Base-by-base conservation (phyloP, 2,888 invertebrate genomes). In the Mantis religiosa region DNA sequence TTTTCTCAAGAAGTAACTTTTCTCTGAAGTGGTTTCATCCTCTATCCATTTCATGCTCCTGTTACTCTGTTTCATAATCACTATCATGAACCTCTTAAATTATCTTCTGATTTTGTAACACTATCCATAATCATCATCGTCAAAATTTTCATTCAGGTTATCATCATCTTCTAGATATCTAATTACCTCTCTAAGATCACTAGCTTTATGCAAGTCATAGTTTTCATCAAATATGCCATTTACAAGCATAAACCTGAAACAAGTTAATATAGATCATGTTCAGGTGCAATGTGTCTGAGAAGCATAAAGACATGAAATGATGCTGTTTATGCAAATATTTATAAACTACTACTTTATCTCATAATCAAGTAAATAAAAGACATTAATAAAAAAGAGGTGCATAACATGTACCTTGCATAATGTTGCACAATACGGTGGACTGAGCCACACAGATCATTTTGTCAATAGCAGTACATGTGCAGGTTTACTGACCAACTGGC, bases 1-100 rank as follows among this genome's bases (percentile, higher is more conserved):
- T 86, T 89, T 90, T 71, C 90, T 90, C 71, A 87, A 71, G 81
- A 87, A 89, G 84, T 83, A 71, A 27, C 82, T 85, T n/a, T 83
- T 89, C 27, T 89, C 89, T 81, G 54, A 54, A 54, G 15, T 54
- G 9, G 47, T 14, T 47, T 90, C 85, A 85, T 89, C 87, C 9
- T 84, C 89, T 89, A 71, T 87, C 89, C 28, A 34, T 86, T 82
- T 83, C 30, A 54, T 86, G 86, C 1, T 54, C 20, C 82, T 90
- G 85, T 83, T 89, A 81, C 47, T 88, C 89, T 25, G 88, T 90
- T 87, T 87, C 82, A 47, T 84, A 88, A 87, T 89, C 88, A 88
- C 54, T 28, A 27, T 88, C 47, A 34, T 81, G 41, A 71, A 88
- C 30, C 30, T 30, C 3, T 30, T 3, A 30, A 30, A 3, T 30